Percentiles rank a stretch among this genome's conserved stretches.
Conservation (phyloP, 2,113 vertebrate genomes). For the Heterotilapia buettikoferi region DNA sequence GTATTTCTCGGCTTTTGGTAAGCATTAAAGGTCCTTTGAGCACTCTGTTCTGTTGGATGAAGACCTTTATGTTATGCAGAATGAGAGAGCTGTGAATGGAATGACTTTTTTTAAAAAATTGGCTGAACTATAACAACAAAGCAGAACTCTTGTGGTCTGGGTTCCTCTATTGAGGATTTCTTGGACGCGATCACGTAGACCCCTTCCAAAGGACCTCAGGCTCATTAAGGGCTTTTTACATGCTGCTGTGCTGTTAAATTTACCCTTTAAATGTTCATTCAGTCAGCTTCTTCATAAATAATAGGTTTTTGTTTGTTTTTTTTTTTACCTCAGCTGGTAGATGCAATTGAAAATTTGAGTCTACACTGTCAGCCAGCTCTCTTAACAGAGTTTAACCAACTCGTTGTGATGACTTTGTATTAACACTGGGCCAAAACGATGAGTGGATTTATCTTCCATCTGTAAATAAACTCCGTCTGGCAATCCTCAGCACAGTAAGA, state of each 20-base stretch:
- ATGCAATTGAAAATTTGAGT: background rate
- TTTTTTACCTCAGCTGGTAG: background rate
- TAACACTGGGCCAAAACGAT: background rate
- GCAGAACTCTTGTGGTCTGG: background rate
- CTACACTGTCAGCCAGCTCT: background rate
- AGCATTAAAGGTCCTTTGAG: background rate
- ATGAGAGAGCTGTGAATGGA: conserved; percentile 11
- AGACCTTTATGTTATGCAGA: background rate
- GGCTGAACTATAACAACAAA: conserved; percentile 10
- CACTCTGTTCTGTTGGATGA: background rate
- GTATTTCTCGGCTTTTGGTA: conserved; percentile 11
- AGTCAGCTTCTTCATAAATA: background rate
- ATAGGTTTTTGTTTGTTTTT: background rate
- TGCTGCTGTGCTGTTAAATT: background rate
- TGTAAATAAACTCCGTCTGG: background rate
- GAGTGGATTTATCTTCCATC: background rate
- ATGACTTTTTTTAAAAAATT: conserved; percentile 14
- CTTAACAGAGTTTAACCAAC: background rate
- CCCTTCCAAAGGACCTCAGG: background rate
- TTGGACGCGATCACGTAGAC: background rate
- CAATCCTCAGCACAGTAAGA: conserved; percentile 7
- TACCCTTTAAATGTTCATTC: background rate
- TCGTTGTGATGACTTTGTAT: background rate
- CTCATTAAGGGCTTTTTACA: conserved; percentile 2
- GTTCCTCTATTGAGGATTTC: background rate